Percentiles rank a stretch among this genome's conserved stretches.
These are phyloP conservation scores for Meandrusa payeni DNA, from an alignment of 2,888 invertebrate species.

Conservation along the genomic window DNA sequence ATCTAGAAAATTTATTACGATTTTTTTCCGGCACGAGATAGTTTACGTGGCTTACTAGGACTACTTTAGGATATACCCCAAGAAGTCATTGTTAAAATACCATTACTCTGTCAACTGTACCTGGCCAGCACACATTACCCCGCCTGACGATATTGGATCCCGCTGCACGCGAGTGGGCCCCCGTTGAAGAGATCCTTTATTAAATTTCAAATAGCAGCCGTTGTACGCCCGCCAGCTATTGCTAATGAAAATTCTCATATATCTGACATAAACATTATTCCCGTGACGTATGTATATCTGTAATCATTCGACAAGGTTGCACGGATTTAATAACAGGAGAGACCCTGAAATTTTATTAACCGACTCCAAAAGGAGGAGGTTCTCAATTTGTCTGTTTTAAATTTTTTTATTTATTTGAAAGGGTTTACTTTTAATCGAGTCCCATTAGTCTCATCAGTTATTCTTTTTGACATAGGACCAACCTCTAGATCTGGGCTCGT, in stretches of 20 bases:
- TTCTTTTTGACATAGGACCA: too few relatives aligned
- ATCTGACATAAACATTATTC: slow-evolving; percentile 20
- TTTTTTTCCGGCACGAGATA: too few relatives aligned
- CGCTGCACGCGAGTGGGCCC: slow-evolving; percentile 32
- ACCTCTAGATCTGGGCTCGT: too few relatives aligned
- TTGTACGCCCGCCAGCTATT: slow-evolving; percentile 15
- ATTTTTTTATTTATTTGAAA: too few relatives aligned
- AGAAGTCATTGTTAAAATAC: too few relatives aligned
- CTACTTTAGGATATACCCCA: too few relatives aligned
- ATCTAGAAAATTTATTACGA: too few relatives aligned
- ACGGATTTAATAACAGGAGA: slow-evolving; percentile 11
- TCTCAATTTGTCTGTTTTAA: too few relatives aligned
- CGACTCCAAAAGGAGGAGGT: too few relatives aligned
- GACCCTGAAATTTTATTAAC: slow-evolving; percentile 4
- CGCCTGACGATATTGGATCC: slow-evolving; percentile 32
- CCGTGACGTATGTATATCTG: slow-evolving; percentile 7
- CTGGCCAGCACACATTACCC: slow-evolving; percentile 14
- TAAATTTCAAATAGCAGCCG: slow-evolving; percentile 25
- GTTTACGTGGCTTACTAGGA: too few relatives aligned
- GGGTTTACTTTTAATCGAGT: too few relatives aligned
- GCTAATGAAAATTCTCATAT: slow-evolving; percentile 24
- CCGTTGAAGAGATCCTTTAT: slow-evolving; percentile 29
- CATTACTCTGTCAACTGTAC: neutral
- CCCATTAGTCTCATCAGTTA: too few relatives aligned
- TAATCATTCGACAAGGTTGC: slow-evolving; percentile 8